Percentiles rank a stretch among this genome's conserved stretches.
phyloP scores from a whole-genome alignment of 2,888 invertebrate genomes.

The Thysanoteuthis rhombus region DNA sequence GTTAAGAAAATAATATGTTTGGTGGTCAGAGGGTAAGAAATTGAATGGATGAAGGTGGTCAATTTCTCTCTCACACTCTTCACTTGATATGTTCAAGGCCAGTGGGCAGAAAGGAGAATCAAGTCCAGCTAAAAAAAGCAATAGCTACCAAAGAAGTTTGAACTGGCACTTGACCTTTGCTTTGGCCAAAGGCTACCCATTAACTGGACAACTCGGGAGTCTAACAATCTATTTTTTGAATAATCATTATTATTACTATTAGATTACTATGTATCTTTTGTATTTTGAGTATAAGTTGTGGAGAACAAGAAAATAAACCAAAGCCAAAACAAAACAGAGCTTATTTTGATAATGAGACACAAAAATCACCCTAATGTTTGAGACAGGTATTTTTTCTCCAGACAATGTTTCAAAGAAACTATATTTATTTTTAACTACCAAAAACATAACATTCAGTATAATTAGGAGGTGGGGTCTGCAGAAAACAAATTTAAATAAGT shows the following conservation, averaged over 20 bases:
- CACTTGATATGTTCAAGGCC: conserved; percentile 12
- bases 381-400: too few relatives aligned
- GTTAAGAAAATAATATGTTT: not conserved
- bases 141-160: not conserved
- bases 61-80: not conserved
- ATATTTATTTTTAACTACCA: too few relatives aligned
- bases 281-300: too few relatives aligned
- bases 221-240: not conserved
- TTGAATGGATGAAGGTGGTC: not conserved
- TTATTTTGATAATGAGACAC: too few relatives aligned
- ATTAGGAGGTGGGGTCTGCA: too few relatives aligned
- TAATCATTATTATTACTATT: not conserved
- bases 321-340: too few relatives aligned
- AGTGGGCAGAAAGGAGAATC: not conserved
- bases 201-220: not conserved
- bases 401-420: too few relatives aligned
- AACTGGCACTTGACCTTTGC: not conserved
- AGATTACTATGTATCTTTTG: too few relatives aligned
- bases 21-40: not conserved
- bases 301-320: too few relatives aligned
- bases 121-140: not conserved
- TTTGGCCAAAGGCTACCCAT: not conserved
- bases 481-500: too few relatives aligned
- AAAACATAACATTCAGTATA: too few relatives aligned
- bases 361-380: too few relatives aligned